phyloP scores from a whole-genome alignment of 2,888 invertebrate genomes.

The Cryptophagus acutangulus region DNA sequence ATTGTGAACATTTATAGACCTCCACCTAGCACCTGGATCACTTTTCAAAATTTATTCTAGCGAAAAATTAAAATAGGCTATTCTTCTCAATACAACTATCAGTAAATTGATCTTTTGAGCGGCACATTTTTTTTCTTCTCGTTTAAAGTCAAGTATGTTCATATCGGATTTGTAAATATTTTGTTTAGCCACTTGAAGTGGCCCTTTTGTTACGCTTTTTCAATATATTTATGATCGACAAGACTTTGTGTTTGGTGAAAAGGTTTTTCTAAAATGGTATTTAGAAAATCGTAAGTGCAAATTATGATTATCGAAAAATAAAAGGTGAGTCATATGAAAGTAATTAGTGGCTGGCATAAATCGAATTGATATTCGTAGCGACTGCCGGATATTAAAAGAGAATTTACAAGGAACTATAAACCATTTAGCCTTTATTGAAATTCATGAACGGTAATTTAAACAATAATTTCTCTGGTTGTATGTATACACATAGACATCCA shows the following conservation, averaged over 20 bases:
- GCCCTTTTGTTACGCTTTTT: conserved; percentile 18
- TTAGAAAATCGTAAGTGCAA: too few relatives aligned
- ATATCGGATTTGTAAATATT: conserved; percentile 21
- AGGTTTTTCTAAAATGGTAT: too few relatives aligned
- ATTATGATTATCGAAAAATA: too few relatives aligned
- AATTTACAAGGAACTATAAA: conserved; percentile 28
- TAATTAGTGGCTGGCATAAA: too few relatives aligned
- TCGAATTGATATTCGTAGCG: conserved; percentile 21
- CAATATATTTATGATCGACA: too few relatives aligned
- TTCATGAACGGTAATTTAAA: conserved; percentile 18
- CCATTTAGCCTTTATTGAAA: conserved; percentile 20
- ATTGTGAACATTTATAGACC: too few relatives aligned
- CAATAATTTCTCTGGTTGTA: conserved; percentile 17
- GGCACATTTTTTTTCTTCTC: too few relatives aligned
- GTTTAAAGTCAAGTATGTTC: conserved; percentile 27
- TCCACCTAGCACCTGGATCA: conserved; percentile 2
- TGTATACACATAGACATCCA: too few relatives aligned
- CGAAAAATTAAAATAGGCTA: conserved; percentile 1
- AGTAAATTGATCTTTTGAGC: conserved; percentile 15
- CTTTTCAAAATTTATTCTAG: not conserved
- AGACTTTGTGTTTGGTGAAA: too few relatives aligned
- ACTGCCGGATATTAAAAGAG: conserved; percentile 25
- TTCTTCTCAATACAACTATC: conserved; percentile 1
- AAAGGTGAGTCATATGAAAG: too few relatives aligned
- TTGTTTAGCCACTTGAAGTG: conserved; percentile 21